These are phyloP conservation scores for Gopherus flavomarginatus DNA, from an alignment of 2,113 vertebrate species.

Conservation along the genomic window DNA sequence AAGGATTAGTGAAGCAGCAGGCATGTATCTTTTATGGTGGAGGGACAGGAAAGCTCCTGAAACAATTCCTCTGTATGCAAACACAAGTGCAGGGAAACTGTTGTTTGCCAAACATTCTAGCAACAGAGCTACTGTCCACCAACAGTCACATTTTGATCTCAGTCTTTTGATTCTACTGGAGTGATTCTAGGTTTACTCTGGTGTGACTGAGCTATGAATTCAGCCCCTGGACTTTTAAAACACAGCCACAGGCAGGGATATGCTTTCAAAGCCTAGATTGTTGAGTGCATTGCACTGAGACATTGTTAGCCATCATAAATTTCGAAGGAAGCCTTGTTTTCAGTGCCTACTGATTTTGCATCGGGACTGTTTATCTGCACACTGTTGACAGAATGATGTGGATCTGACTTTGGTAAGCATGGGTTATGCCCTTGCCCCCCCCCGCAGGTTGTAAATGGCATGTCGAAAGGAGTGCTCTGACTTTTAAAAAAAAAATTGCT, in stretches of 20 bases:
- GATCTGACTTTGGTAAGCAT: slow-evolving; percentile 10
- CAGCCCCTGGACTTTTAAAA: neutral
- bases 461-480: neutral
- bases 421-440: neutral
- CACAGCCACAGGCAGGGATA: neutral
- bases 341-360: slow-evolving; percentile 45
- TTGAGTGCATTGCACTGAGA: slow-evolving; percentile 14
- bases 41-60: neutral
- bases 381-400: slow-evolving; percentile 32
- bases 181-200: neutral
- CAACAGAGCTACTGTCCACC: neutral
- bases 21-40: neutral
- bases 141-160: neutral
- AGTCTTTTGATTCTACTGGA: neutral
- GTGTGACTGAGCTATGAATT: neutral
- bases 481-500: neutral
- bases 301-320: slow-evolving; percentile 47
- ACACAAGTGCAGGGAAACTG: neutral
- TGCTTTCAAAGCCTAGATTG: neutral
- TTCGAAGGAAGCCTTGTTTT: slow-evolving; percentile 39
- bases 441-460: neutral
- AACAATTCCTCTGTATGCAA: neutral
- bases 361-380: slow-evolving; percentile 40
- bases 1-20: neutral
- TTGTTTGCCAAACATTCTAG: neutral